phyloP scores from a whole-genome alignment of 2,113 vertebrate species.

The Fregetta grallaria region DNA sequence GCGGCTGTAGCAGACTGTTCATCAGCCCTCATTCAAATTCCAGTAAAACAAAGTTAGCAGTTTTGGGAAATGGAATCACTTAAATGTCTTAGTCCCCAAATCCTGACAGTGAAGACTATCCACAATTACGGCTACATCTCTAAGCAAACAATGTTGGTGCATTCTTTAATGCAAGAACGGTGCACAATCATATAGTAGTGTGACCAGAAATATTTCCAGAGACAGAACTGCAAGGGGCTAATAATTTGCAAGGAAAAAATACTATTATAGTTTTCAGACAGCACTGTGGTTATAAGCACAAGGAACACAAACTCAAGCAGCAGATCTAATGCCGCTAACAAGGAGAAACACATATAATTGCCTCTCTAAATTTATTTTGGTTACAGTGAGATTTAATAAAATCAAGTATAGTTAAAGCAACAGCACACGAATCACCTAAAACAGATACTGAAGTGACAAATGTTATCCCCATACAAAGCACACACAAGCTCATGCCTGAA shows the following conservation, averaged over 20 bases:
- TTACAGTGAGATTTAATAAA: not conserved
- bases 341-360: not conserved
- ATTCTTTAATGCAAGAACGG: not conserved
- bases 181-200: accelerated
- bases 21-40: not conserved
- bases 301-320: not conserved
- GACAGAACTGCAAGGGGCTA: not conserved
- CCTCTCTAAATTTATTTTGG: not conserved
- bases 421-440: not conserved
- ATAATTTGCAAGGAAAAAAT: not conserved
- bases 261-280: not conserved
- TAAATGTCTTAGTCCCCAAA: not conserved
- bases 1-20: not conserved
- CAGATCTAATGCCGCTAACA: not conserved
- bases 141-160: not conserved
- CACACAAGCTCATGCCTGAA: not conserved
- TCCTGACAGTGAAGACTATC: not conserved
- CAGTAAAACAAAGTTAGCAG: not conserved
- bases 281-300: not conserved
- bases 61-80: not conserved
- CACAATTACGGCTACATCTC: not conserved
- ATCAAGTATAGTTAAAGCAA: not conserved
- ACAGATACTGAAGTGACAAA: not conserved
- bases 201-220: not conserved
- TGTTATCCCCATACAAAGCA: not conserved